These are phyloP conservation scores for Pandemis corylana DNA, from an alignment of 2,888 invertebrate genomes.

Conservation along the genomic window DNA sequence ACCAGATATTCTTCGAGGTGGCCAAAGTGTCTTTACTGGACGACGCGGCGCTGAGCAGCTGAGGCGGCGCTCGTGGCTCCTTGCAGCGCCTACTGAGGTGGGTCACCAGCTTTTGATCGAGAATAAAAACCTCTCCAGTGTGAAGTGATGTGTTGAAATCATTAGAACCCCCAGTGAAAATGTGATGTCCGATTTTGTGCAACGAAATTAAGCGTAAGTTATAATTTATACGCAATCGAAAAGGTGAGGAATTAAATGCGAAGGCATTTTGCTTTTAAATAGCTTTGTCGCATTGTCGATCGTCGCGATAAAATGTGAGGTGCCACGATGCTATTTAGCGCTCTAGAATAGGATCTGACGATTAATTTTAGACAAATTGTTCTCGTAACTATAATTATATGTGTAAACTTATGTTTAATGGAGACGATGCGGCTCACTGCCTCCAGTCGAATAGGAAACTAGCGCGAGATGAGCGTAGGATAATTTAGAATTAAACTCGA, in stretches of 20 bases:
- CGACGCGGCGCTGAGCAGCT: conserved; percentile 69
- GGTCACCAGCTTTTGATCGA: conserved; percentile 64
- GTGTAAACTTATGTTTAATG: conserved; percentile 11
- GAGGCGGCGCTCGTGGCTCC: conserved; percentile 63
- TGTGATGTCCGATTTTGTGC: conserved; percentile 6
- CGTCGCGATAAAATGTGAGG: conserved; percentile 58
- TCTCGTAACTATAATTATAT: conserved; percentile 32
- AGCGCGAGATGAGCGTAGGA: conserved; percentile 21
- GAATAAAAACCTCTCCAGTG: not conserved
- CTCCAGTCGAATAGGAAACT: conserved; percentile 1
- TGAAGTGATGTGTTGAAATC: not conserved
- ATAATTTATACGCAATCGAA: conserved; percentile 4
- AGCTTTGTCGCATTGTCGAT: conserved; percentile 31
- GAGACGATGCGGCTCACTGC: conserved; percentile 6
- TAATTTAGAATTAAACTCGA: conserved; percentile 29
- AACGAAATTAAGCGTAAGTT: conserved; percentile 33
- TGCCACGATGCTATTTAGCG: conserved; percentile 61
- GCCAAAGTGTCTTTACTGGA: conserved; percentile 90
- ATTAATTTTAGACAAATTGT: conserved; percentile 48
- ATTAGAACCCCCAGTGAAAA: conserved; percentile 8
- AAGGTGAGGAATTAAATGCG: conserved; percentile 1
- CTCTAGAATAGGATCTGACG: conserved; percentile 55
- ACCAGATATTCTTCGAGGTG: conserved; percentile 96
- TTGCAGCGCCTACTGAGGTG: conserved; percentile 66
- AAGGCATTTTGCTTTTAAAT: conserved; percentile 19